A percentile compares a stretch with the other conserved stretches of the same genome.
Conservation (phyloP, 2,888 invertebrate species). For the Pristionchus japonicus region DNA sequence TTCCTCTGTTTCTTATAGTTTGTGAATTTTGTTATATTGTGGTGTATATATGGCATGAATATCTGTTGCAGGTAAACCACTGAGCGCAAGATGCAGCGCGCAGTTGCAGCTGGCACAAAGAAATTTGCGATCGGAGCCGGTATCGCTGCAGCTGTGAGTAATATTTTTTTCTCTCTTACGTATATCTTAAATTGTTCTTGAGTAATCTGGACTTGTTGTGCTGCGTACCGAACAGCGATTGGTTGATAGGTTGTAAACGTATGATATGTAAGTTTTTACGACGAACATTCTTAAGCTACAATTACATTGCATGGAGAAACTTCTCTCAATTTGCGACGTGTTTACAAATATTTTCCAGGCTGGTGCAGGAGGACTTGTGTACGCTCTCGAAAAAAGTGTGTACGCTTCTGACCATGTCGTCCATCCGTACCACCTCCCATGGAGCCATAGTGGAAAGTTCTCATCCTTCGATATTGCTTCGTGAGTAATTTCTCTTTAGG, state of each 20-base stretch:
- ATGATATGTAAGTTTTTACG: too few relatives aligned
- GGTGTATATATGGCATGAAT: too few relatives aligned
- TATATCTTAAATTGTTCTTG: too few relatives aligned
- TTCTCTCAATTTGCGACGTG: neutral
- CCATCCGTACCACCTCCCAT: slow-evolving; percentile 71
- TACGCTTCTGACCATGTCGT: slow-evolving; percentile 64
- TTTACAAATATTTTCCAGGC: slow-evolving; percentile 34
- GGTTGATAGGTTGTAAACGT: too few relatives aligned
- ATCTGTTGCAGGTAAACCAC: slow-evolving; percentile 54
- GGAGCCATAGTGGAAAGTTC: slow-evolving; percentile 72
- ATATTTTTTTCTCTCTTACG: neutral
- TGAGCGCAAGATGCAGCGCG: slow-evolving; percentile 62
- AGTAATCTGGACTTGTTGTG: too few relatives aligned
- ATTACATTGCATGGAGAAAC: too few relatives aligned
- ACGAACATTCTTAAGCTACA: too few relatives aligned
- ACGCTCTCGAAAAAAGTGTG: slow-evolving; percentile 74
- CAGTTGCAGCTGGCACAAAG: slow-evolving; percentile 53
- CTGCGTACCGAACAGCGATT: too few relatives aligned
- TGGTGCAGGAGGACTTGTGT: slow-evolving; percentile 66
- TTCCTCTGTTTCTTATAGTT: too few relatives aligned
- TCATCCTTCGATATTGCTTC: slow-evolving; percentile 72
- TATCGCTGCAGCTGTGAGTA: slow-evolving; percentile 58
- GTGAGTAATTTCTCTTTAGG: slow-evolving; percentile 56
- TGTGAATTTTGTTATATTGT: too few relatives aligned
- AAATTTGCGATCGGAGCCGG: slow-evolving; percentile 64